phyloP scores from a whole-genome alignment of 2,113 vertebrate genomes.

The Arvicanthis niloticus region DNA sequence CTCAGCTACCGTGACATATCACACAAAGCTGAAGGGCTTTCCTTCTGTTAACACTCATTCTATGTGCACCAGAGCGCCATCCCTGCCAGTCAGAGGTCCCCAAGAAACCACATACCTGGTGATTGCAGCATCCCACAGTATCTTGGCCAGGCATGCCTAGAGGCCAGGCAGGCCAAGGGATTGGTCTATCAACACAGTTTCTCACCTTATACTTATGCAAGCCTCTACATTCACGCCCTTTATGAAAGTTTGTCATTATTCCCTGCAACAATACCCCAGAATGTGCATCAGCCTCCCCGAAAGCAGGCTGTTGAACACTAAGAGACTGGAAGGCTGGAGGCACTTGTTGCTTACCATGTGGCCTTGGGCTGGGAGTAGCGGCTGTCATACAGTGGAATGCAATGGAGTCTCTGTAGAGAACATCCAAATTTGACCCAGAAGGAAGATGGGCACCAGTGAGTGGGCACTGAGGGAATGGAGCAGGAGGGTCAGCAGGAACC shows the following conservation, averaged over 20 bases:
- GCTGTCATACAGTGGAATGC: no score
- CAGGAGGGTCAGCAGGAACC: neutral
- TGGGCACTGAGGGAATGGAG: neutral
- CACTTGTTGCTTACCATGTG: rapidly evolving
- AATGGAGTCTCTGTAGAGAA: neutral
- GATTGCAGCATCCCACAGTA: neutral
- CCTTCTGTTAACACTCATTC: neutral
- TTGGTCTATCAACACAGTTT: neutral
- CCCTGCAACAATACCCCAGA: no score
- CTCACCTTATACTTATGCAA: neutral
- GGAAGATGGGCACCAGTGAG: neutral
- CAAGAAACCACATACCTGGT: neutral
- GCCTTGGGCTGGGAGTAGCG: neutral
- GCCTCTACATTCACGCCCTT: neutral
- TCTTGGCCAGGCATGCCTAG: neutral
- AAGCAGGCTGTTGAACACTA: neutral
- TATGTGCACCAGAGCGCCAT: neutral
- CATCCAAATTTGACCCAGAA: neutral
- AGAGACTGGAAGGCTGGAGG: neutral
- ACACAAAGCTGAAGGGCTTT: neutral
- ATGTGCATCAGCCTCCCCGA: neutral
- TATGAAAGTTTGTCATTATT: neutral
- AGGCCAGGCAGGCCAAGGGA: neutral
- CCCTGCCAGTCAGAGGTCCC: neutral
- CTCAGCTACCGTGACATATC: neutral